These are phyloP conservation scores for Lepus americanus DNA, from an alignment of 2,113 vertebrate species.

Conservation along the genomic window DNA sequence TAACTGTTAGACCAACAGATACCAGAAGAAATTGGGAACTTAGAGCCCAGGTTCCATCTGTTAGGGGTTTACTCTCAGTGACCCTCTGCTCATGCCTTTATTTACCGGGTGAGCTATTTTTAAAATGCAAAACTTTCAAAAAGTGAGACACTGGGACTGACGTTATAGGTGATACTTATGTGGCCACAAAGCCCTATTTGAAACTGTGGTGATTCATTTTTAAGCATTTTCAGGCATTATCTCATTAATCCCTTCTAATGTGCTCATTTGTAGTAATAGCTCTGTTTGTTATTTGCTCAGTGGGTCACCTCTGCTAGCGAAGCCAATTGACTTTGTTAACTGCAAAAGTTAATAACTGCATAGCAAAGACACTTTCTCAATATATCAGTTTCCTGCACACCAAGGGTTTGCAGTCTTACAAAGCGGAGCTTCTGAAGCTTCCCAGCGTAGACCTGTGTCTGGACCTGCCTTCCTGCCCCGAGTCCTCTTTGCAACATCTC, in stretches of 20 bases:
- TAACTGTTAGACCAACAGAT: neutral
- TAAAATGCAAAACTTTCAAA: neutral
- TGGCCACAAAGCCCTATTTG: neutral
- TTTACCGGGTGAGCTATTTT: conserved; percentile 16
- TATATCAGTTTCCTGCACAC: neutral
- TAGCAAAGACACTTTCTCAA: neutral
- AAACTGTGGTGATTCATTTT: neutral
- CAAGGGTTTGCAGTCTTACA: neutral
- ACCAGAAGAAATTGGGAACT: neutral
- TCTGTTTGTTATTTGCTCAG: conserved; percentile 10
- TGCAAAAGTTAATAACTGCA: neutral
- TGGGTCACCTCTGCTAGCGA: neutral
- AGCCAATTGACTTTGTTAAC: neutral
- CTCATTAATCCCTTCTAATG: neutral
- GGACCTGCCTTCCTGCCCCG: neutral
- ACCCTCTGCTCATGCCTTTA: neutral
- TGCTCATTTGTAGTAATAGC: conserved; percentile 1
- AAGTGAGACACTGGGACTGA: neutral
- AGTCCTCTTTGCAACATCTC: conserved; percentile 15
- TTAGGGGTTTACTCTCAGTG: neutral
- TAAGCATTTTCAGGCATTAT: neutral
- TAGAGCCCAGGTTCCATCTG: neutral
- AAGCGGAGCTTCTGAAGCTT: neutral
- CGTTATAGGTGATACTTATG: neutral
- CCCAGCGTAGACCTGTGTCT: neutral